A percentile compares a stretch with the other conserved stretches of the same genome.
Evolutionary conservation across 2,888 invertebrate genomes (phyloP).

Genomic region (Sepiola atlantica): DNA sequence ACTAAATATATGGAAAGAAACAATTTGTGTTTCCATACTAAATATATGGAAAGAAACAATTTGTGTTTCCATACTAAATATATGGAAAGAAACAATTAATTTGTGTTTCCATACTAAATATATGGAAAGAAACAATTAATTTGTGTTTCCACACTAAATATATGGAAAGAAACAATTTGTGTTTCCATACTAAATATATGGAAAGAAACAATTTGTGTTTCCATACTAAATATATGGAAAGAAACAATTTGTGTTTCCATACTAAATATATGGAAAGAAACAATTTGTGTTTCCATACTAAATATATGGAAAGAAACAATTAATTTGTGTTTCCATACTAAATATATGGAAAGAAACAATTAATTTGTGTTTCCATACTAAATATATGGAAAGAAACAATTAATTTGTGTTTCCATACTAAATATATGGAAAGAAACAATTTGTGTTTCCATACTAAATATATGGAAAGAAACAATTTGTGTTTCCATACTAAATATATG

Average conservation of each 20-base stretch:
- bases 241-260: too few relatives aligned
- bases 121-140: neutral
- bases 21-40: too few relatives aligned
- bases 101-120: neutral
- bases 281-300: neutral
- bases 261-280: too few relatives aligned
- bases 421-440: neutral
- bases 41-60: too few relatives aligned
- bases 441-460: too few relatives aligned
- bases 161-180: neutral
- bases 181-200: too few relatives aligned
- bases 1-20: neutral
- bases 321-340: neutral
- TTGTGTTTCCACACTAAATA: neutral
- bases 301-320: neutral
- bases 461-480: too few relatives aligned
- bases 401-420: neutral
- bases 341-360: neutral
- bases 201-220: too few relatives aligned
- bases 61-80: neutral
- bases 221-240: neutral
- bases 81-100: neutral
- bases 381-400: neutral
- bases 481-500: neutral
- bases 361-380: neutral